A percentile compares a stretch with the other conserved stretches of the same genome.
Conservation (phyloP, 2,888 invertebrate genomes). For the Dugesia japonica region DNA sequence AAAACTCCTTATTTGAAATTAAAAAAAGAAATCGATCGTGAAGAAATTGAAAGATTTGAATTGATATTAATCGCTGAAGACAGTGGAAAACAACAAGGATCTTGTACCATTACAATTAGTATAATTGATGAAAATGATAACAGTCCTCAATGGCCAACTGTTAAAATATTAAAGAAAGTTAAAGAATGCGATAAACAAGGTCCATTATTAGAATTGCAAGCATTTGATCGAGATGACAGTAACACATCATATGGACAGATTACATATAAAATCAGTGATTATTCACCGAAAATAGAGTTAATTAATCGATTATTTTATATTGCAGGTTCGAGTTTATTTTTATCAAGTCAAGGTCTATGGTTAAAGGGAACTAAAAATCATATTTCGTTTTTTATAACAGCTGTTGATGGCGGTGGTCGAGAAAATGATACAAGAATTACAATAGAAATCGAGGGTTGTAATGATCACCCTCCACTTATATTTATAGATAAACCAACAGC, state of each 20-base stretch:
- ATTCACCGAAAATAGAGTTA: background rate
- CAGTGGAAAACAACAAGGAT: background rate
- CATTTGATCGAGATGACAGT: constrained; percentile 5
- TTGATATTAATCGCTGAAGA: constrained; percentile 10
- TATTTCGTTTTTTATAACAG: constrained; percentile 21
- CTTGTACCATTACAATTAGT: background rate
- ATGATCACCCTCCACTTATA: background rate
- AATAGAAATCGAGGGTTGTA: constrained; percentile 20
- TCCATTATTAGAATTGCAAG: background rate
- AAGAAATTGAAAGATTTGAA: constrained; percentile 6
- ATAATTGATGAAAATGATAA: constrained; percentile 21
- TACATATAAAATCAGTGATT: constrained; percentile 16
- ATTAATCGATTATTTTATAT: constrained; percentile 21
- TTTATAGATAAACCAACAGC: background rate
- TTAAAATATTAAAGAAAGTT: background rate
- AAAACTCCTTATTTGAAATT: constrained; percentile 9
- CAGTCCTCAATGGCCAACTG: constrained; percentile 12
- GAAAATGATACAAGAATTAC: background rate
- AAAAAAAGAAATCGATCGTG: background rate
- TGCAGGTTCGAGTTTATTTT: background rate
- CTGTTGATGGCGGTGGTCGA: background rate
- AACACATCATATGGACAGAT: background rate
- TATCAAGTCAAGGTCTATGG: background rate
- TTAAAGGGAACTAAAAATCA: background rate
- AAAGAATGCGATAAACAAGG: constrained; percentile 5